These are phyloP conservation scores for Pachycephus smyrnensis DNA, from an alignment of 2,888 invertebrate genomes.

Conservation along the genomic window DNA sequence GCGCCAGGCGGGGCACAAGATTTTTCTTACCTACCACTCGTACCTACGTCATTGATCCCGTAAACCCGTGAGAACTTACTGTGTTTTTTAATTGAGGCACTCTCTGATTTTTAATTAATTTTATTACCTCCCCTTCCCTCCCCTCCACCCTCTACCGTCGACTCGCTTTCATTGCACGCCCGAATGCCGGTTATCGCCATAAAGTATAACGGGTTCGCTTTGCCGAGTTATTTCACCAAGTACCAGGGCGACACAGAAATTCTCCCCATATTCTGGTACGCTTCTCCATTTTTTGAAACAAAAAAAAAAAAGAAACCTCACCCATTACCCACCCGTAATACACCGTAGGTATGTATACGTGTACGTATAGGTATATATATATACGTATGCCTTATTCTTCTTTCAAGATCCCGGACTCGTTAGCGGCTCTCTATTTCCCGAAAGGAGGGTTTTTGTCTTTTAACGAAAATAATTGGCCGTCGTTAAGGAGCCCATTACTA, in stretches of 20 bases:
- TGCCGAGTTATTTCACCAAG: not conserved
- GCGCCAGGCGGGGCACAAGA: slow-evolving; percentile 26
- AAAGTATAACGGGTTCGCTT: not conserved
- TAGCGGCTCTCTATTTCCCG: not conserved
- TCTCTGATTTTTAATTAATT: slow-evolving; percentile 26
- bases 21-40: slow-evolving; percentile 19
- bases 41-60: slow-evolving; percentile 35
- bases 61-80: slow-evolving; percentile 36
- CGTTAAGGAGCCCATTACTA: slow-evolving; percentile 37
- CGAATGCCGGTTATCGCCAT: not conserved
- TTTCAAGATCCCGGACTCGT: not conserved
- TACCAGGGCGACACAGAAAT: not conserved
- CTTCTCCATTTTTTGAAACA: not conserved
- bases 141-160: not conserved
- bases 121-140: not conserved
- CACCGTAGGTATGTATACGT: not conserved
- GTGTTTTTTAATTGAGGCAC: slow-evolving; percentile 44
- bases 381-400: not conserved
- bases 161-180: not conserved
- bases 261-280: not conserved
- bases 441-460: slow-evolving; percentile 12
- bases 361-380: not conserved
- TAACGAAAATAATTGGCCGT: slow-evolving; percentile 53
- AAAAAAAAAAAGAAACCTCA: no score
- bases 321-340: not conserved